phyloP scores from a whole-genome alignment of 1,140 invertebrate genomes.

The Ostrea edulis region DNA sequence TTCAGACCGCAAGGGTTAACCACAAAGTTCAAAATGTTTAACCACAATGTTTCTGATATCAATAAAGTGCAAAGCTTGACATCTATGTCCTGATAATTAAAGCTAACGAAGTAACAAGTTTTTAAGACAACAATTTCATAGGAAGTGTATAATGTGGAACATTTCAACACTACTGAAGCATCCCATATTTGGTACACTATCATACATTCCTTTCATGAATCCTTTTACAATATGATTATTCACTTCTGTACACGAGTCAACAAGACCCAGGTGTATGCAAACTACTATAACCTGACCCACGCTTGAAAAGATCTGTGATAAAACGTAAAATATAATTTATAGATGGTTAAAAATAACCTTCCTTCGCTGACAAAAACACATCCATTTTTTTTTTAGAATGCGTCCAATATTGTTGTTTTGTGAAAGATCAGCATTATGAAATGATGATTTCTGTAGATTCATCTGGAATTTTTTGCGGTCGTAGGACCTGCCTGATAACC shows the following conservation, averaged over 20 bases:
- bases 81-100: background rate
- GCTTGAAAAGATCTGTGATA: slow-evolving; percentile 1
- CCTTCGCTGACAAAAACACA: slow-evolving; percentile 20
- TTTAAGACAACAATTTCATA: background rate
- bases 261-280: background rate
- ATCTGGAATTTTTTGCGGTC: background rate
- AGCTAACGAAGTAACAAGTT: background rate
- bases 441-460: background rate
- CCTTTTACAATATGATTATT: no score
- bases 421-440: background rate
- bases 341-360: slow-evolving; percentile 7
- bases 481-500: background rate
- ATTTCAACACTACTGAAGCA: background rate
- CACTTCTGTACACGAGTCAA: no score
- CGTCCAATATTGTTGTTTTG: slow-evolving; percentile 8
- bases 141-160: background rate
- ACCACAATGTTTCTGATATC: background rate
- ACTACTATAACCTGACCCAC: background rate
- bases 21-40: background rate
- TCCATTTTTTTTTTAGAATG: slow-evolving; percentile 17
- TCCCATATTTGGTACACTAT: background rate
- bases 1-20: background rate
- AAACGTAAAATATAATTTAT: background rate
- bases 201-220: background rate
- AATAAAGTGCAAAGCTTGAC: background rate